phyloP scores from a whole-genome alignment of 2,113 vertebrate species.

The Hyperopisus bebe region DNA sequence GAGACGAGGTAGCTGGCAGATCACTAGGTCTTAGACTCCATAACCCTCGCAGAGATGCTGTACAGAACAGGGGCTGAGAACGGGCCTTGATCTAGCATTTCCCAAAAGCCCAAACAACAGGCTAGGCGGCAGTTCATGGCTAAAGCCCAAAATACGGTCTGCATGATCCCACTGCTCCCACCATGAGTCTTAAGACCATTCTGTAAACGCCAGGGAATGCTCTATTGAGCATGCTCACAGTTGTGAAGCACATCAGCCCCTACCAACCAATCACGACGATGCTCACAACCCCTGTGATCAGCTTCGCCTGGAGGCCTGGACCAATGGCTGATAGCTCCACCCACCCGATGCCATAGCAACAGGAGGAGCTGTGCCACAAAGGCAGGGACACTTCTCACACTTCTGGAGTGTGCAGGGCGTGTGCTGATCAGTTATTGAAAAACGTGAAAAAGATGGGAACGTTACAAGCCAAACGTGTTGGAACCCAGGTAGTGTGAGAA shows the following conservation, averaged over 20 bases:
- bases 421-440: background rate
- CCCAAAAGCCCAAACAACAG: background rate
- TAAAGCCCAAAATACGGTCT: background rate
- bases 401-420: background rate
- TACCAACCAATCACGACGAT: background rate
- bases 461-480: background rate
- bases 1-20: background rate
- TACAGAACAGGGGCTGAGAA: background rate
- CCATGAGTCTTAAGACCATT: background rate
- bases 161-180: background rate
- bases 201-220: background rate
- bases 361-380: background rate
- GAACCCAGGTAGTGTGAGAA: conserved; percentile 25
- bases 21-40: background rate
- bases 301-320: background rate
- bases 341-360: background rate
- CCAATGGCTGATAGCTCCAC: background rate
- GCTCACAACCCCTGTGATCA: background rate
- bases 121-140: background rate
- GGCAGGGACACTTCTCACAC: background rate
- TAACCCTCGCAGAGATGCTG: background rate
- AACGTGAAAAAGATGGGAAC: background rate
- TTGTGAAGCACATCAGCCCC: background rate
- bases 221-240: background rate
- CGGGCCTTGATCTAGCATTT: background rate